Base-by-base conservation (phyloP, 2,797 vertebrate genomes). In the Anolis apletophallus region DNA sequence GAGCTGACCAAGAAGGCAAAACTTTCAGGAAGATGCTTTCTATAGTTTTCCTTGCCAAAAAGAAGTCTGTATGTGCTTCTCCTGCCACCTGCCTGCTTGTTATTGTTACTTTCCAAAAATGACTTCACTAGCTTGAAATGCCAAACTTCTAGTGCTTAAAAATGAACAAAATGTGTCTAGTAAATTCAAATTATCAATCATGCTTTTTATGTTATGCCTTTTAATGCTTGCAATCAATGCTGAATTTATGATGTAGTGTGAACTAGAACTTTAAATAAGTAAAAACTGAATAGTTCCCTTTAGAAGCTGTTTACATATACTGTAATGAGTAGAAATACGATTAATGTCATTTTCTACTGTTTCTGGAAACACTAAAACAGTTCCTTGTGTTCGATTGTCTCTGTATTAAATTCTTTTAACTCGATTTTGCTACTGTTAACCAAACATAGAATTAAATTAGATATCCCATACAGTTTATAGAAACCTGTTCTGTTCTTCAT, bases 21-120 rank as follows among this genome's bases (percentile, higher is more conserved):
- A 26, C 76, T 67, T 64, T 84, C 50, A 80, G 11, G n/a, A 19
- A 54, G 29, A 54, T 84, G 40, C 26, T 67, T 74, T 7, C 17
- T 19, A 36, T 57, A 26, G 0, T 54, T 83, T 61, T 29, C 67
- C 16, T 36, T 64, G 5, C 59, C 11, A 59, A 78, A 79, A 61
- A 8, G 29, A 72, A 83, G 59, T 46, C 34, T 46, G 68, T 59
- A 12, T 71, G 36, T 74, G 81, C 81, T 73, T 88, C 68, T 87
- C 16, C 86, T 88, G 87, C 87, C 87, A 74, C 59, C 86, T 88
- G 26, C 46, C 81, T 80, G 87, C 46, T 21, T 74, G 17, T 26
- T 67, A 23, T 8, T 26, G 76, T 34, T 4, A 84, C 67, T 40
- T 23, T n/a, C 21, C 16, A 26, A 54, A 46, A 76, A 12, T 21